Evolutionary conservation across 2,888 invertebrate species (phyloP).

Genomic region (Coecobrya sp.): DNA sequence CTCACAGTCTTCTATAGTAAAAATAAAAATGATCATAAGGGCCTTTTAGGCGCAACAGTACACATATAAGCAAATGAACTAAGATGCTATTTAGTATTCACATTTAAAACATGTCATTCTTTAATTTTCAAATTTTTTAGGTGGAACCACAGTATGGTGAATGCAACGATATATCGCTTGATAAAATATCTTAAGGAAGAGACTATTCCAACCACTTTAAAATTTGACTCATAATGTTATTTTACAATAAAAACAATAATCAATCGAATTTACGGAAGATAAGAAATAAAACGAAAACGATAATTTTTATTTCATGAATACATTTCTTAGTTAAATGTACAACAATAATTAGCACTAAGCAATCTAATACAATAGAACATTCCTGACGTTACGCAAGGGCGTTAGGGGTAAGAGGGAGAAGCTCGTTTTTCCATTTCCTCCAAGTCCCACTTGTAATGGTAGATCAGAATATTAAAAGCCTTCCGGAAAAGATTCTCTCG

Average conservation of each 20-base stretch:
- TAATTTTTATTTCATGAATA: too few relatives aligned
- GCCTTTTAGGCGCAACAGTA: too few relatives aligned
- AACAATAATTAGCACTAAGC: too few relatives aligned
- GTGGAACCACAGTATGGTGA: slow-evolving; percentile 73
- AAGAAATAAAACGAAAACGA: neutral
- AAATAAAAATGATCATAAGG: slow-evolving; percentile 71
- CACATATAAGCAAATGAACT: too few relatives aligned
- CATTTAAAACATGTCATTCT: too few relatives aligned
- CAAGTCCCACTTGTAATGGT: neutral
- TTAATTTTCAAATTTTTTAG: too few relatives aligned
- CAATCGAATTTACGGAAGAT: too few relatives aligned
- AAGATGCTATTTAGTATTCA: too few relatives aligned
- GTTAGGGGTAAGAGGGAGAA: too few relatives aligned
- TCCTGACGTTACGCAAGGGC: too few relatives aligned
- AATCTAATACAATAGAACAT: too few relatives aligned
- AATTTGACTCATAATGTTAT: neutral
- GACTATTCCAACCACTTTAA: neutral
- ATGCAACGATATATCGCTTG: slow-evolving; percentile 66
- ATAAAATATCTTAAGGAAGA: slow-evolving; percentile 61
- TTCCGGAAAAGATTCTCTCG: slow-evolving; percentile 48
- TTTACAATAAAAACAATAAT: neutral
- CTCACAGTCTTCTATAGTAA: slow-evolving; percentile 74
- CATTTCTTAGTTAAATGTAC: too few relatives aligned
- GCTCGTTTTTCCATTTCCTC: neutral
- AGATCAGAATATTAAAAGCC: neutral